phyloP scores from a whole-genome alignment of 2,113 vertebrate species.

The Gasterosteus nipponicus region DNA sequence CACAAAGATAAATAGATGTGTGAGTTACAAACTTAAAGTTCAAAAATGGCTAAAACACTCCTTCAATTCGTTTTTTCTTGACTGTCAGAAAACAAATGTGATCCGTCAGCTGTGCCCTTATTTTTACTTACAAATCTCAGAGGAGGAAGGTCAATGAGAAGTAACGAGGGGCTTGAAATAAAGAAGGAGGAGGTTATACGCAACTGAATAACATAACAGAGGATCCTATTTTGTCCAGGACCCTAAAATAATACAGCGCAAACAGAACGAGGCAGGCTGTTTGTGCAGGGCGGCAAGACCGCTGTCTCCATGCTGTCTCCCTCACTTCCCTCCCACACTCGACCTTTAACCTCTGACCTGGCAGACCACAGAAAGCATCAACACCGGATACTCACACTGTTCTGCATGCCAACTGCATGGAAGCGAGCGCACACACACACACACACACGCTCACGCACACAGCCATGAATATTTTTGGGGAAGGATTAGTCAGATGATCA shows the following conservation, averaged over 20 bases:
- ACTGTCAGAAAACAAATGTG: neutral
- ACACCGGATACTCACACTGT: constrained; percentile 66
- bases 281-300: constrained; percentile 65
- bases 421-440: neutral
- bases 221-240: neutral
- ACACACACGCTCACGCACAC: constrained; percentile 13
- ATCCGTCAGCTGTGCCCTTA: neutral
- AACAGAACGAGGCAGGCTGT: constrained; percentile 56
- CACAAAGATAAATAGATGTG: neutral
- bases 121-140: neutral
- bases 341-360: constrained; percentile 63
- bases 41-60: neutral
- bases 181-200: neutral
- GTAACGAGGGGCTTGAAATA: neutral
- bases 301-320: constrained; percentile 66
- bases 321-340: constrained; percentile 68
- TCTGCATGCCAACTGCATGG: constrained; percentile 52
- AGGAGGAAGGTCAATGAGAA: neutral
- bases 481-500: constrained; percentile 4
- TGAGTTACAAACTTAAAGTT: neutral
- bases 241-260: constrained; percentile 30
- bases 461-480: constrained; percentile 4
- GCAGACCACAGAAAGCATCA: constrained; percentile 57
- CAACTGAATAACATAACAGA: constrained; percentile 6
- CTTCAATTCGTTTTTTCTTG: neutral